phyloP scores from a whole-genome alignment of 2,888 invertebrate species.

The Stomorhina lunata region DNA sequence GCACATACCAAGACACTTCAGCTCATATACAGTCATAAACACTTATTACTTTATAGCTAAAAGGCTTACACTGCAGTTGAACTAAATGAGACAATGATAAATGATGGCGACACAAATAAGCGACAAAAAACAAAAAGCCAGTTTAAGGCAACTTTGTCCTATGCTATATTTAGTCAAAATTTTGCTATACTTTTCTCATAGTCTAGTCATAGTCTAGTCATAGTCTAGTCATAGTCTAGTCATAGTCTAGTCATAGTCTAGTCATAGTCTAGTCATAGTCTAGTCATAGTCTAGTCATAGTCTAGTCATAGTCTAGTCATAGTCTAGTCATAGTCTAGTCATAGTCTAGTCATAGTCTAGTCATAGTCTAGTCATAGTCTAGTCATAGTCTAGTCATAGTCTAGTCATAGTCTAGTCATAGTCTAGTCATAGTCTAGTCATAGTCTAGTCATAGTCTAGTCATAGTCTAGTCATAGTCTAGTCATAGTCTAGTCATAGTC shows the following conservation, averaged over 20 bases:
- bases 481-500: no score
- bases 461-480: background rate
- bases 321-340: background rate
- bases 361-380: background rate
- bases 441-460: no score
- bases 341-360: background rate
- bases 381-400: background rate
- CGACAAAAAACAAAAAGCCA: background rate
- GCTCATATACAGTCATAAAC: slow-evolving; percentile 57
- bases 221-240: no score
- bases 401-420: no score
- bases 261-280: no score
- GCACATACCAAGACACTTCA: slow-evolving; percentile 30
- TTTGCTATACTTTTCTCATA: no score
- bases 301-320: no score
- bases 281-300: background rate
- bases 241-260: background rate
- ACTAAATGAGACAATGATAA: slow-evolving; percentile 69
- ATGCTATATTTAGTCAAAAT: background rate
- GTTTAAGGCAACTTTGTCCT: background rate
- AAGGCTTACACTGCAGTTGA: slow-evolving; percentile 65
- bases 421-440: background rate
- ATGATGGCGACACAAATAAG: slow-evolving; percentile 60
- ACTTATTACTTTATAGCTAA: slow-evolving; percentile 61
- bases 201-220: background rate